Conservation (phyloP, 2,888 invertebrate species). For the Apodemia hepburni region DNA sequence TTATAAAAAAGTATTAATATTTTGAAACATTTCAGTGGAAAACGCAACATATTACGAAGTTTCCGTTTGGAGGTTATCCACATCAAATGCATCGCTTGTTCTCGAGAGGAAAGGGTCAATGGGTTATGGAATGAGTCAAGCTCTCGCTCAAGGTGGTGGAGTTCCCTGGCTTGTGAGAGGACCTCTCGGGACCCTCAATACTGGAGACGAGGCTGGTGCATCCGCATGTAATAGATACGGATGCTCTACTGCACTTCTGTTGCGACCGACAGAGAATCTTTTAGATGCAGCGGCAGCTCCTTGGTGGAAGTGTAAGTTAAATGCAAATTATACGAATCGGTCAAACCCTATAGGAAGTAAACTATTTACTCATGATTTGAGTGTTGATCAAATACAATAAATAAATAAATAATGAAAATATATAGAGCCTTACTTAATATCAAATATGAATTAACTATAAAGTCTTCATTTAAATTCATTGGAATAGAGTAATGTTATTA, state of each 20-base stretch:
- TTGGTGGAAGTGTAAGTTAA: constrained; percentile 65
- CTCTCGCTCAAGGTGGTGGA: constrained; percentile 48
- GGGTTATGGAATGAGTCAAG: constrained; percentile 59
- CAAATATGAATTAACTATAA: too few species aligned
- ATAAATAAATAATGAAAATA: too few species aligned
- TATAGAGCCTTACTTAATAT: too few species aligned
- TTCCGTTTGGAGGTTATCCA: constrained; percentile 67
- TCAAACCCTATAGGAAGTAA: too few species aligned
- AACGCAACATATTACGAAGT: constrained; percentile 73
- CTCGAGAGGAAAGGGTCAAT: constrained; percentile 59
- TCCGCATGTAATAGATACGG: constrained; percentile 70
- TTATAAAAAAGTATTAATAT: not conserved
- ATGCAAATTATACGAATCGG: too few species aligned
- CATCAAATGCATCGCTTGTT: constrained; percentile 58
- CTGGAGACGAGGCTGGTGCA: constrained; percentile 66
- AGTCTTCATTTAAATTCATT: too few species aligned
- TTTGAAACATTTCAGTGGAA: constrained; percentile 48
- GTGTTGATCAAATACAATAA: too few species aligned
- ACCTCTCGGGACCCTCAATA: constrained; percentile 47
- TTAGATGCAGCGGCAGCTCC: constrained; percentile 56
- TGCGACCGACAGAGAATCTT: constrained; percentile 60
- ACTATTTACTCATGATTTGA: too few species aligned
- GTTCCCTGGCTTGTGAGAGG: constrained; percentile 53
- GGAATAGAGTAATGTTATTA: too few species aligned
- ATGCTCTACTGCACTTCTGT: constrained; percentile 55